These are phyloP conservation scores for Brachystomella parvula DNA, from an alignment of 1,140 invertebrate genomes.

Conservation along the genomic window DNA sequence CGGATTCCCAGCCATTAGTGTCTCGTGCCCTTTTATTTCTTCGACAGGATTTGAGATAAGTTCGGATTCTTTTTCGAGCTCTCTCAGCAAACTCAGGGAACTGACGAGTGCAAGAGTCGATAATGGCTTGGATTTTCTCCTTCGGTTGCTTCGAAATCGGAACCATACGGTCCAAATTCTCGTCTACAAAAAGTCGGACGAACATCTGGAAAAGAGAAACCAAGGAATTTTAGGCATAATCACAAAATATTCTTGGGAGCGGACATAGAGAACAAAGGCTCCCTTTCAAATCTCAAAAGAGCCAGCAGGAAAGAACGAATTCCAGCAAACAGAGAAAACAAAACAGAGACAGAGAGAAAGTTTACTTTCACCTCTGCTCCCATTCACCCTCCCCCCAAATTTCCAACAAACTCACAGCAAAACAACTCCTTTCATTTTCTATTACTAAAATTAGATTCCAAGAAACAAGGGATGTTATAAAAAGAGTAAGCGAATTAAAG, in stretches of 20 bases:
- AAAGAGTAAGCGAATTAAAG: too few relatives aligned
- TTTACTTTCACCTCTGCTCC: not conserved
- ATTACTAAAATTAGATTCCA: too few relatives aligned
- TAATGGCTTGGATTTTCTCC: constrained; percentile 95
- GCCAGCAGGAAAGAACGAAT: too few relatives aligned
- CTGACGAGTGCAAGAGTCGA: constrained; percentile 90
- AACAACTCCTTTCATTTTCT: too few relatives aligned
- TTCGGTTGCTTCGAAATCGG: constrained; percentile 96
- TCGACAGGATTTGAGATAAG: constrained; percentile 90
- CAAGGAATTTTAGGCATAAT: not conserved
- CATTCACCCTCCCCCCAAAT: not conserved
- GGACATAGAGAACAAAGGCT: too few relatives aligned
- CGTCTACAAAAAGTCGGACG: constrained; percentile 90
- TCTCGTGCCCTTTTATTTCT: constrained; percentile 86
- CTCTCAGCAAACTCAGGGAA: constrained; percentile 93
- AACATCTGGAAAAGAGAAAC: constrained; percentile 74
- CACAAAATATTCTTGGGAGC: too few relatives aligned
- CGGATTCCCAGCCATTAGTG: constrained; percentile 57
- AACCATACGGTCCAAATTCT: constrained; percentile 90
- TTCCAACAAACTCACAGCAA: too few relatives aligned
- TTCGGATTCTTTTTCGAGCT: constrained; percentile 85
- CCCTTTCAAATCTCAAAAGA: too few relatives aligned
- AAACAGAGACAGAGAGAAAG: not conserved
- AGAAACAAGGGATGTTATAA: too few relatives aligned
- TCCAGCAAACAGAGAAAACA: not conserved